Conservation (phyloP, 2,888 invertebrate species). For the Meliscaeva auricollis region DNA sequence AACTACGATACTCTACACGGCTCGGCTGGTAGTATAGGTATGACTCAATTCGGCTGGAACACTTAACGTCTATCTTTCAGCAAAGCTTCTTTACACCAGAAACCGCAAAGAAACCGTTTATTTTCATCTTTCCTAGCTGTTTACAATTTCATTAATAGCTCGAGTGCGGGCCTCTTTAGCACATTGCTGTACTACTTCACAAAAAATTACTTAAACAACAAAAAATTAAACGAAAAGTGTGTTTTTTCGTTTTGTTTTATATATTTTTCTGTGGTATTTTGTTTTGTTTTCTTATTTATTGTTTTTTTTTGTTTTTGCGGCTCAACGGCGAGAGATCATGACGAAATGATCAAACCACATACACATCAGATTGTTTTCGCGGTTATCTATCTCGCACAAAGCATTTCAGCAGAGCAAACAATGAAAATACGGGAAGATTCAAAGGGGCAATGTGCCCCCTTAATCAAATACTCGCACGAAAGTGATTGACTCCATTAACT, state of each 20-base stretch:
- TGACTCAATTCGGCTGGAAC: conserved; percentile 49
- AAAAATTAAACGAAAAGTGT: conserved; percentile 25
- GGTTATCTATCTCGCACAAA: conserved; percentile 42
- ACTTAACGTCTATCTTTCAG: conserved; percentile 58
- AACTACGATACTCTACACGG: no score
- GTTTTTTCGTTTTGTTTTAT: conserved; percentile 36
- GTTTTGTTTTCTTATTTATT: background rate
- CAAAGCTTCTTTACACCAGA: conserved; percentile 52
- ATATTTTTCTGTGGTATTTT: conserved; percentile 16
- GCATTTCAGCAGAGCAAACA: conserved; percentile 20
- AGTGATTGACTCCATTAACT: conserved; percentile 68
- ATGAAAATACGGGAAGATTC: background rate
- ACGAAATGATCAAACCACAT: conserved; percentile 72
- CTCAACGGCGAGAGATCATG: conserved; percentile 53
- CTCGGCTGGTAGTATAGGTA: background rate
- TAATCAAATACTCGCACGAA: conserved; percentile 63
- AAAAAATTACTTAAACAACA: no score
- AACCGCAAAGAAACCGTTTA: conserved; percentile 67
- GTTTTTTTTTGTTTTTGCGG: conserved; percentile 34
- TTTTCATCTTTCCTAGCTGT: conserved; percentile 65
- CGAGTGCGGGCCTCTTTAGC: conserved; percentile 58
- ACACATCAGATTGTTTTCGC: conserved; percentile 68
- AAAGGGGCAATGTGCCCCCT: conserved; percentile 31
- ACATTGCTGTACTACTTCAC: conserved; percentile 28
- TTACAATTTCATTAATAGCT: conserved; percentile 72